These are phyloP conservation scores for Ammodramus savannarum DNA, from an alignment of 2,113 vertebrate genomes.

Conservation along the genomic window DNA sequence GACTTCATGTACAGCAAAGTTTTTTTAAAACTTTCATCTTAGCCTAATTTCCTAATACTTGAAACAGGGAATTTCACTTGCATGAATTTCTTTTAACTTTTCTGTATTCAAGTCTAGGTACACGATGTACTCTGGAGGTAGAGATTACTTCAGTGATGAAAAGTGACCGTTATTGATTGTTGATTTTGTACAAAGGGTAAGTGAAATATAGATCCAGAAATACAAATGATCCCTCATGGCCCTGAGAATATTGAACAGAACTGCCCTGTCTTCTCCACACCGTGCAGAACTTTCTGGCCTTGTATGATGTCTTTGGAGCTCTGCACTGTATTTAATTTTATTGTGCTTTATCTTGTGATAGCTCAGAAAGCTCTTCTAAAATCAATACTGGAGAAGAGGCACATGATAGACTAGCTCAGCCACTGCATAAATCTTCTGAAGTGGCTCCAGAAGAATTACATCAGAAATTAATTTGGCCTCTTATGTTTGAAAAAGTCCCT, in stretches of 20 bases:
- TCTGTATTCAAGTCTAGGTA: background rate
- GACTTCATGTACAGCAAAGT: background rate
- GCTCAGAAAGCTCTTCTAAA: background rate
- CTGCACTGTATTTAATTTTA: background rate
- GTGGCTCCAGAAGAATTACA: conserved; percentile 36
- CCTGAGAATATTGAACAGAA: background rate
- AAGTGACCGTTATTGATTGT: background rate
- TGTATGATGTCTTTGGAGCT: background rate
- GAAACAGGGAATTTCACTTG: background rate
- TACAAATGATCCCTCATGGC: background rate
- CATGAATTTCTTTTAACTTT: background rate
- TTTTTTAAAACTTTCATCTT: background rate
- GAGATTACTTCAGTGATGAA: background rate
- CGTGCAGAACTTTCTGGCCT: background rate
- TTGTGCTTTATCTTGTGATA: background rate
- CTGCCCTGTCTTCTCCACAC: background rate
- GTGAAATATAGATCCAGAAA: background rate
- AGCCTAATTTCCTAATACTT: background rate
- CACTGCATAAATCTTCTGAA: conserved; percentile 32
- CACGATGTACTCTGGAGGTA: background rate
- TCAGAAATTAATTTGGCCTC: conserved; percentile 32
- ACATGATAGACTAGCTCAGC: background rate
- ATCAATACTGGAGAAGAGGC: background rate
- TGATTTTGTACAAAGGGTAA: background rate
- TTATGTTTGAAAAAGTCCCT: background rate